Evolutionary conservation across 2,113 vertebrate species (phyloP).

Genomic region (Leuciscus idus): DNA sequence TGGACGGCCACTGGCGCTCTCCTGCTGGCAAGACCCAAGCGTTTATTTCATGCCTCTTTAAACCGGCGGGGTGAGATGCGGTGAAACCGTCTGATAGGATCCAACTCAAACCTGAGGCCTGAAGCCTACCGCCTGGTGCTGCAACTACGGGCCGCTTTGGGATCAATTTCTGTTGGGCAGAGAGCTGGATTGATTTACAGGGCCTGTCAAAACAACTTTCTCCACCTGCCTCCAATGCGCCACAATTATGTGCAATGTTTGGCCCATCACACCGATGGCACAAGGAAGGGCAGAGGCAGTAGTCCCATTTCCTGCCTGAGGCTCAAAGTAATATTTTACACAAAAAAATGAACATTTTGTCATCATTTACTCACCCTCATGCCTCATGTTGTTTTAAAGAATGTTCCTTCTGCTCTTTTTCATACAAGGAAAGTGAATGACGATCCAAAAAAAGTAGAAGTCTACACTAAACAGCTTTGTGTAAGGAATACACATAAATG

Average conservation of each 20-base stretch:
- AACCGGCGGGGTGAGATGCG: conserved; percentile 68
- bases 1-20: conserved; percentile 58
- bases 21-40: conserved; percentile 66
- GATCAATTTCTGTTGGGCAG: conserved; percentile 79
- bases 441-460: neutral
- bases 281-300: conserved; percentile 20
- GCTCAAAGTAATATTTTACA: conserved; percentile 9
- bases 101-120: conserved; percentile 75
- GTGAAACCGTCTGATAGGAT: conserved; percentile 75
- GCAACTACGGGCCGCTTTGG: conserved; percentile 68
- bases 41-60: conserved; percentile 80
- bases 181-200: conserved; percentile 79
- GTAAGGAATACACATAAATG: neutral
- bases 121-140: conserved; percentile 63
- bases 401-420: neutral
- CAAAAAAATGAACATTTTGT: neutral
- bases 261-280: conserved; percentile 63
- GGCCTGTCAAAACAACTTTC: conserved; percentile 76
- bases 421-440: neutral
- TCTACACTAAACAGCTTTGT: neutral
- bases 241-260: conserved; percentile 69
- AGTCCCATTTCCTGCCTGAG: conserved; percentile 36
- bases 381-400: neutral
- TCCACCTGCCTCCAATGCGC: conserved; percentile 68
- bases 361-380: neutral